phyloP scores from a whole-genome alignment of 2,113 vertebrate genomes.

The Sporophila hypoxantha region DNA sequence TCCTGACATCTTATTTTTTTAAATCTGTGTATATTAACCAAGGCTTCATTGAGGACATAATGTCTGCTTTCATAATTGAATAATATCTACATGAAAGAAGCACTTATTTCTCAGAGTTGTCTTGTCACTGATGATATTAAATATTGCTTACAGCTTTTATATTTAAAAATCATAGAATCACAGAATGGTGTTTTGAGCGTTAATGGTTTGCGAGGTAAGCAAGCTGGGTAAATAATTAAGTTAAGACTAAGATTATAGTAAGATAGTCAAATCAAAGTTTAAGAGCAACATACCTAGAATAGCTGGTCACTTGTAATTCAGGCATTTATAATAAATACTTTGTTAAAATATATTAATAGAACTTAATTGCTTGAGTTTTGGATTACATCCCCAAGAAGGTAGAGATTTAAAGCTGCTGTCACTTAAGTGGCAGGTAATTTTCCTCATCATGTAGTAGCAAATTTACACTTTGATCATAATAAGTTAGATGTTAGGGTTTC shows the following conservation, averaged over 20 bases:
- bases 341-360: background rate
- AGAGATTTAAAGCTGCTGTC: background rate
- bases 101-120: background rate
- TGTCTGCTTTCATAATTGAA: background rate
- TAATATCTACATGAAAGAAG: background rate
- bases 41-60: background rate
- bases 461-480: background rate
- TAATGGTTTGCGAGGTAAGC: background rate
- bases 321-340: background rate
- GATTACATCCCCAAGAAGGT: background rate
- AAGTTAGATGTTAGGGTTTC: background rate
- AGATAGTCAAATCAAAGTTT: background rate
- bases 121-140: background rate
- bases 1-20: background rate
- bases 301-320: background rate
- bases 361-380: background rate
- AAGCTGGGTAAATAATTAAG: background rate
- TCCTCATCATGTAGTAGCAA: background rate
- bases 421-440: background rate
- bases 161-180: background rate
- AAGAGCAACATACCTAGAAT: background rate
- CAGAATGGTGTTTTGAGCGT: background rate
- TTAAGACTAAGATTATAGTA: background rate
- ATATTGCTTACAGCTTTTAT: background rate
- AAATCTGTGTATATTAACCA: background rate